phyloP scores from a whole-genome alignment of 53 echinoderm and acorn worm genomes.

The Echinometra lucunter region DNA sequence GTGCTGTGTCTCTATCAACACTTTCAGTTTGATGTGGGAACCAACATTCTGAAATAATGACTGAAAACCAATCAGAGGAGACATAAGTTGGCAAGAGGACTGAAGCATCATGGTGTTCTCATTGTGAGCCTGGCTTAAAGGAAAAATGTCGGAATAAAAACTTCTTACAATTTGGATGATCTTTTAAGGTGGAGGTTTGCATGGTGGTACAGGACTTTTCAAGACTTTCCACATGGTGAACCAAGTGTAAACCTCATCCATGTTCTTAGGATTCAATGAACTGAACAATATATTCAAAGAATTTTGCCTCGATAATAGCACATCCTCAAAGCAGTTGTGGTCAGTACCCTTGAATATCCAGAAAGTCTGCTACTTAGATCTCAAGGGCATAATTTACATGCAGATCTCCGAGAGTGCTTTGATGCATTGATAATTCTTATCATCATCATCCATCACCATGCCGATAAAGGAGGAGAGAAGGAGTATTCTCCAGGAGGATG shows the following conservation, averaged over 20 bases:
- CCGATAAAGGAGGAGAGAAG: conserved; percentile 54
- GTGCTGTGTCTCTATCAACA: neutral
- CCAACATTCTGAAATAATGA: neutral
- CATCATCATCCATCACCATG: conserved; percentile 11
- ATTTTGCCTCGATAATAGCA: neutral
- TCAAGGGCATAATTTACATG: conserved; percentile 23
- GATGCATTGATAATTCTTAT: neutral
- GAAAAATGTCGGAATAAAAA: neutral
- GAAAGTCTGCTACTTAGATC: neutral
- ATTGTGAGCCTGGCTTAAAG: neutral
- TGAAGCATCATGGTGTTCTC: neutral
- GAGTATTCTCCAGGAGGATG: conserved; percentile 42
- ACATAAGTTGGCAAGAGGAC: neutral
- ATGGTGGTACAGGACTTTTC: no score
- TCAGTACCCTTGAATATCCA: neutral
- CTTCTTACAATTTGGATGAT: no score
- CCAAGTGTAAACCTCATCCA: no score
- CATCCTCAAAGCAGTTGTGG: neutral
- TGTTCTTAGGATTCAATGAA: neutral
- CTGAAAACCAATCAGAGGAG: neutral
- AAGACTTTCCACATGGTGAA: no score
- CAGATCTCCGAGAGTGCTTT: neutral
- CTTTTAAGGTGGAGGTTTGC: no score
- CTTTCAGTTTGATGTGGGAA: neutral
- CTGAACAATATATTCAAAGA: neutral